Conservation (phyloP, 2,797 vertebrate genomes). For the Sebastes diaconus region DNA sequence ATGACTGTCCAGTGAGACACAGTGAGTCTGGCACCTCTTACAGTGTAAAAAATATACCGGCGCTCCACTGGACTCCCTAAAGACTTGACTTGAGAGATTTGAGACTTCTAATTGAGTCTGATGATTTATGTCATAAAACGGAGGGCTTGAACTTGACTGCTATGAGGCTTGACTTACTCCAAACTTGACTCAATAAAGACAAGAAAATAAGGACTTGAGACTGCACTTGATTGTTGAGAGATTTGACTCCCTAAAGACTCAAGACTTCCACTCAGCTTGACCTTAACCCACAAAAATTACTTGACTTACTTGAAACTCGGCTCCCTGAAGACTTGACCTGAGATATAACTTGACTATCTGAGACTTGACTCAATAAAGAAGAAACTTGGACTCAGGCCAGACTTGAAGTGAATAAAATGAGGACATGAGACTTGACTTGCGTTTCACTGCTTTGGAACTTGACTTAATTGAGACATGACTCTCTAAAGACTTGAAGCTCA, state of each 20-base stretch:
- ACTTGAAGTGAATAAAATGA: too few relatives aligned
- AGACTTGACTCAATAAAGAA: background rate
- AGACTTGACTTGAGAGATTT: background rate
- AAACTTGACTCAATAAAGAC: too few relatives aligned
- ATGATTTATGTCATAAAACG: too few relatives aligned
- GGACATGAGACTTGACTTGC: background rate
- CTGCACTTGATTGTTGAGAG: background rate
- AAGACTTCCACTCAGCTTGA: background rate
- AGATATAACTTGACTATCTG: too few relatives aligned
- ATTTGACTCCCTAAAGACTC: background rate
- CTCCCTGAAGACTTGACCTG: background rate
- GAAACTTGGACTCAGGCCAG: background rate
- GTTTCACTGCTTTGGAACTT: background rate
- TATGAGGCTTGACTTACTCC: background rate
- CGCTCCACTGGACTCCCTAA: background rate
- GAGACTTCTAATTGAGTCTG: background rate
- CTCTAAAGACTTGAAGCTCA: background rate
- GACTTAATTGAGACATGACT: background rate
- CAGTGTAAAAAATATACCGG: background rate
- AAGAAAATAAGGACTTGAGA: background rate
- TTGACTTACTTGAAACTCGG: background rate
- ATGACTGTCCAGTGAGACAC: conserved; percentile 10
- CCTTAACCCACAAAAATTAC: background rate
- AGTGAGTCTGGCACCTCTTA: conserved; percentile 8
- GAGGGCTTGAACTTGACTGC: too few relatives aligned